Base-by-base conservation (phyloP, 2,113 vertebrate species). In the Aphyosemion australe region DNA sequence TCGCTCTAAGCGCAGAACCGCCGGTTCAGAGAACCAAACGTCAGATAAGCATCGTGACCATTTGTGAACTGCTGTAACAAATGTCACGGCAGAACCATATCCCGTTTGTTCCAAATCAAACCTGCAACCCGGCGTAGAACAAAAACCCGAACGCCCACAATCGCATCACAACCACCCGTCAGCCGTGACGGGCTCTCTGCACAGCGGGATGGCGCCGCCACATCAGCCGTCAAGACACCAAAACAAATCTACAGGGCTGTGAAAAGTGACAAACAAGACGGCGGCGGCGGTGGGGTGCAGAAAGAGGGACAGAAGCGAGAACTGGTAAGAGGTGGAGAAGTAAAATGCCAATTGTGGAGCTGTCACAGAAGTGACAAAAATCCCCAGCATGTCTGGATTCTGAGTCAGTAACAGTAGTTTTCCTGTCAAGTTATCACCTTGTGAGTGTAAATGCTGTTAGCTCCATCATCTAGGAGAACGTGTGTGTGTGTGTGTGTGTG, bases 391-490 rank as follows among this genome's bases (percentile, higher is more conserved):
- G 68, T 71, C 73, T 88, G 72, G 59, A 74, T 73, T 84, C 69
- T 84, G 65, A 84, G 82, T 83, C 76, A 63, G 70, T 65, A 85
- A 78, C 76, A 69, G 75, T 65, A 59, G 73, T 83, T 83, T 79
- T 52, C 60, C 79, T 82, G 85, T 84, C 85, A 86, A 75, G 82
- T 85, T 82, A 76, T 80, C 68, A 15, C 76, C 72, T 67, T 65
- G 16, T 11, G 32, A 65, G 82, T 82, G 80, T 80, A 75, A 87
- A 87, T 81, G 82, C 65, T 73, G 80, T 79, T 78, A 47, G 81
- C 60, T 73, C 77, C 41, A 81, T 86, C 82, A 80, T 65, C 64
- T 46, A 63, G 60, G 34, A 72, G 49, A 60, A 55, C 50, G 58
- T 8, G 47, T 4, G 50, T 50, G 57, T 12, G 63, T 55, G 60